phyloP scores from a whole-genome alignment of 2,888 invertebrate species.

The Hypomecis punctinalis region DNA sequence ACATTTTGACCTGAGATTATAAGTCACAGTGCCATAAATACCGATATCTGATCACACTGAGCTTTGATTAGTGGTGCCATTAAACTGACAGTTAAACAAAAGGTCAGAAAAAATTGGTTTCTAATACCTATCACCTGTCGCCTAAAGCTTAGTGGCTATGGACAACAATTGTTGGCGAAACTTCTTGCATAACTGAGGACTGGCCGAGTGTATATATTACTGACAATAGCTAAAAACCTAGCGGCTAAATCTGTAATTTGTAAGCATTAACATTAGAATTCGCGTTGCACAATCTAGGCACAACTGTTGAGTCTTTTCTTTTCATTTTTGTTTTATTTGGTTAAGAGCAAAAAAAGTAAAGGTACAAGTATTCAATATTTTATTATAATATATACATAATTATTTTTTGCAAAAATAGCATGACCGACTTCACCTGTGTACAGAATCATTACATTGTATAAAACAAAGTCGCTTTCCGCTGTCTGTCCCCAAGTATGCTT shows the following conservation, averaged over 20 bases:
- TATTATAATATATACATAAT: too few relatives aligned
- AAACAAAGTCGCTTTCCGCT: too few relatives aligned
- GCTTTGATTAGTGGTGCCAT: background rate
- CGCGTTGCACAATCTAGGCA: constrained; percentile 8
- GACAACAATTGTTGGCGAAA: background rate
- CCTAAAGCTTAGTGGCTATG: constrained; percentile 4
- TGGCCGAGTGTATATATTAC: constrained; percentile 6
- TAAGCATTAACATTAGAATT: constrained; percentile 4
- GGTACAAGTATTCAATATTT: too few relatives aligned
- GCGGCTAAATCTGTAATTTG: constrained; percentile 15
- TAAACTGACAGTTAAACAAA: constrained; percentile 3
- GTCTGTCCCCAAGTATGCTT: too few relatives aligned
- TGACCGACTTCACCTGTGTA: too few relatives aligned
- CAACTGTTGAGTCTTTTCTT: background rate
- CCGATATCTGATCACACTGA: background rate
- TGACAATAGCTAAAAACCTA: constrained; percentile 14
- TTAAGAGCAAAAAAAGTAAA: too few relatives aligned
- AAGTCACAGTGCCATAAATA: background rate
- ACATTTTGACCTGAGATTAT: too few relatives aligned
- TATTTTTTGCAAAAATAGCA: too few relatives aligned
- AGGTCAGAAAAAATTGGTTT: constrained; percentile 3
- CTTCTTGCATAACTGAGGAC: constrained; percentile 8
- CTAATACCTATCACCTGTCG: constrained; percentile 6
- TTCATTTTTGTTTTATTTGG: too few relatives aligned
- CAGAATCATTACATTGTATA: too few relatives aligned